Percentiles rank a stretch among this genome's conserved stretches.
phyloP scores from a whole-genome alignment of 2,888 invertebrate genomes.

The Orthosia gracilis region DNA sequence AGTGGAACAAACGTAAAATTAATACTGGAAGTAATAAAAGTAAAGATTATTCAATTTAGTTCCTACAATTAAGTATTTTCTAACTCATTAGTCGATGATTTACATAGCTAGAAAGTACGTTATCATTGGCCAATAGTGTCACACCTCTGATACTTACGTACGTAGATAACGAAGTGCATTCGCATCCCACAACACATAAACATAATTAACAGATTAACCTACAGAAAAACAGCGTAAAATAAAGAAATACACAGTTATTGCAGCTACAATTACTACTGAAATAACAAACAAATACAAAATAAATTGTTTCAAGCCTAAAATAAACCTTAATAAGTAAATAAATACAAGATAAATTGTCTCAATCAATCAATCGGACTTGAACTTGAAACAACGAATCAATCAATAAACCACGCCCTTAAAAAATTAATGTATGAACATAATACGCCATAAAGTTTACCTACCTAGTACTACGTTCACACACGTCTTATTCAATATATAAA shows the following conservation, averaged over 20 bases:
- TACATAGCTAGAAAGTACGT: background rate
- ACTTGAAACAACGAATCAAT: slow-evolving; percentile 12
- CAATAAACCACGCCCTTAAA: slow-evolving; percentile 12
- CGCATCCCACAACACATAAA: background rate
- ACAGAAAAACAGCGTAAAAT: background rate
- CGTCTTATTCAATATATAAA: slow-evolving; percentile 33
- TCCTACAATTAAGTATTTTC: background rate
- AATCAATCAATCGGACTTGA: slow-evolving; percentile 13
- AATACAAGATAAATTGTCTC: background rate
- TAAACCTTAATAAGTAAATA: background rate
- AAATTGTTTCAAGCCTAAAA: background rate
- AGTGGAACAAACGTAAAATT: background rate
- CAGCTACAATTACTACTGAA: too few species aligned
- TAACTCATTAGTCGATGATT: background rate
- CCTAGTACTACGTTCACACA: background rate
- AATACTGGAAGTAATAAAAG: background rate
- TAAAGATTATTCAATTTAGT: background rate
- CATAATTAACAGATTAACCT: background rate
- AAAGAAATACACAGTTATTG: background rate
- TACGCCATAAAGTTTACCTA: slow-evolving; percentile 24
- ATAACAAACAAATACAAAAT: too few species aligned
- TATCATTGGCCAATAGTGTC: background rate
- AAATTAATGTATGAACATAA: background rate
- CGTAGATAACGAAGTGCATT: background rate
- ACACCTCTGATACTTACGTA: background rate